Percentiles rank a stretch among this genome's conserved stretches.
phyloP scores from a whole-genome alignment of 2,888 invertebrate species.

The Hybos culiciformis region DNA sequence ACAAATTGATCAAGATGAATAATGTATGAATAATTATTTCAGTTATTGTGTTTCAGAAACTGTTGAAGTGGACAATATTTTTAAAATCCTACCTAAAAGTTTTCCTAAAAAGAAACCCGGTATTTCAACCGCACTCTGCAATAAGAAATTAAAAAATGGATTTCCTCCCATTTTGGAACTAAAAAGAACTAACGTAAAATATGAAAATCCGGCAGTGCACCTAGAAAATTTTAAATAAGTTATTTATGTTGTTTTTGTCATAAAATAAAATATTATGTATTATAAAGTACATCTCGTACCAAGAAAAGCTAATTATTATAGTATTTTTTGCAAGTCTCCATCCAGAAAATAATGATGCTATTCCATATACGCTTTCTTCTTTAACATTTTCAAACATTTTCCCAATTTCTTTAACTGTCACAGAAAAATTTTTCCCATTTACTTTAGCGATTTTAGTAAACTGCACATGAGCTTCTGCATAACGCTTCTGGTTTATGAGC shows the following conservation, averaged over 20 bases:
- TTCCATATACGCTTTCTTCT: conserved; percentile 36
- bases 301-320: conserved; percentile 39
- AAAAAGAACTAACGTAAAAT: conserved; percentile 40
- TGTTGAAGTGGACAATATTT: no score
- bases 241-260: neutral
- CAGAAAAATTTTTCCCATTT: conserved; percentile 37
- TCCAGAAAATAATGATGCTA: conserved; percentile 43
- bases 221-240: conserved; percentile 23
- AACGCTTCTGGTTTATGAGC: conserved; percentile 42
- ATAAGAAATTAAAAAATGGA: conserved; percentile 50
- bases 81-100: conserved; percentile 29
- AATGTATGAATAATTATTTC: no score
- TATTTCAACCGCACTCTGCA: conserved; percentile 47
- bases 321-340: conserved; percentile 43
- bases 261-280: conserved; percentile 2
- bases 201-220: conserved; percentile 39
- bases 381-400: conserved; percentile 31
- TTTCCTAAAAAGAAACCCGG: conserved; percentile 47
- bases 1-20: no score
- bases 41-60: neutral
- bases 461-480: conserved; percentile 36
- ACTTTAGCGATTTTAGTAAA: conserved; percentile 41
- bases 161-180: conserved; percentile 44
- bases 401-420: conserved; percentile 33
- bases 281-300: no score